A percentile compares a stretch with the other conserved stretches of the same genome.
Evolutionary conservation across 2,888 invertebrate genomes (phyloP).

Genomic region (Temnothorax ravouxi): DNA sequence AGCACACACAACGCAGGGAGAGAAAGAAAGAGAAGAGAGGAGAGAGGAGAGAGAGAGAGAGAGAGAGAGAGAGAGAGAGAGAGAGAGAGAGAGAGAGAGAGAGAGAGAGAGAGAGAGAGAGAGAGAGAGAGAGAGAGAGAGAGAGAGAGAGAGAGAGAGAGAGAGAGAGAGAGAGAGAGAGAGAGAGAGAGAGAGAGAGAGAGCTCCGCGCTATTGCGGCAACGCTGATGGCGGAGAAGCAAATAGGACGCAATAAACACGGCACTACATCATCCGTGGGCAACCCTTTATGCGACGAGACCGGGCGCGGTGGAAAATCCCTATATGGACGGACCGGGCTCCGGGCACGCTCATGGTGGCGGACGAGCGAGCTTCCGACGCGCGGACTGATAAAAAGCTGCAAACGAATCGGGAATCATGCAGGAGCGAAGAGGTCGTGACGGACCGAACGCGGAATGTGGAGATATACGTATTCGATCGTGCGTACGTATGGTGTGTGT

Average conservation of each 20-base stretch:
- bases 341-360: constrained; percentile 50
- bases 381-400: constrained; percentile 56
- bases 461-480: constrained; percentile 24
- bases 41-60: no score
- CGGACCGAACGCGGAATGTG: constrained; percentile 8
- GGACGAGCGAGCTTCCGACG: constrained; percentile 43
- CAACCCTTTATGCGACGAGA: constrained; percentile 81
- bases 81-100: constrained; percentile 1
- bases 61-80: constrained; percentile 26
- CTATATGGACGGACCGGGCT: constrained; percentile 64
- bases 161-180: no score
- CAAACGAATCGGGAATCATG: constrained; percentile 52
- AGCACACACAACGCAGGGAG: constrained; percentile 40
- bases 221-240: constrained; percentile 74
- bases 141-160: no score
- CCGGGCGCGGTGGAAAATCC: constrained; percentile 70
- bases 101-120: constrained; percentile 46
- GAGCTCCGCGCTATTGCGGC: constrained; percentile 73
- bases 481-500: neutral
- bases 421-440: constrained; percentile 46
- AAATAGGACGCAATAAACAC: constrained; percentile 82
- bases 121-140: no score
- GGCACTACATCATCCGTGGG: constrained; percentile 80
- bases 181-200: no score
- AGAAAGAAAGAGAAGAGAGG: neutral